Base-by-base conservation (phyloP, 1,140 invertebrate species). In the Frieseomelitta varia region DNA sequence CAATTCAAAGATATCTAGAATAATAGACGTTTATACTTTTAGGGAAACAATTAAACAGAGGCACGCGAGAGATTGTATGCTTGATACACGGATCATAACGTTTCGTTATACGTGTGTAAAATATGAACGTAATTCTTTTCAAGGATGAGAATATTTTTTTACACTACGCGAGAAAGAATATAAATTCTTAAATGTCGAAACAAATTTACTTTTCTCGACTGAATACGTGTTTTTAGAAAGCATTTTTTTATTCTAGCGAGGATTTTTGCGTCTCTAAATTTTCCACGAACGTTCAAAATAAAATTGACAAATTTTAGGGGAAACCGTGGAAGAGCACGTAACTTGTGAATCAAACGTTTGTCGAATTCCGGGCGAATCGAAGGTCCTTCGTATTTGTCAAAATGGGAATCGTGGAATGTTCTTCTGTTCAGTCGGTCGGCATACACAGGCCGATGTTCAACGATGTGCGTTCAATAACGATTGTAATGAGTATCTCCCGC, bases 321-420 rank as follows among this genome's bases (percentile, higher is more conserved):
- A 61, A 77, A 51, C 19, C 12, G 76, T 19, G 63, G 47, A 63
- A 47, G 27, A 63, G 17, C 76, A 12, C 19, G 63, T 53, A 53
- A 67, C 19, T 21, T 21, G 24, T 34, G 34, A 47, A 14, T 17
- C 27, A 12, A 53, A 39, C 53, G 27, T 51, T 78, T 39, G 74
- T 56, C 34, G 61, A 47, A 56, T 76, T 61, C n/a, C n/a, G n/a
- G 39, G 58, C 51, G 39, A n/a, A 63, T 27, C 58, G 75, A 77
- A 77, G 58, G 58, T 30, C 61, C 53, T n/a, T 27, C 19, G 19
- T 78, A 30, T 67, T 34, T 47, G 19, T 24, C 4, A 8, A 39
- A 68, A 53, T n/a, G 15, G 51, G 63, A 68, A 68, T 21, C 12
- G 12, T 39, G 63, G 21, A 68, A 55, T 39, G 12, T 79, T 79